Conservation (phyloP, 2,888 invertebrate species). For the Ephialtes manifestator region DNA sequence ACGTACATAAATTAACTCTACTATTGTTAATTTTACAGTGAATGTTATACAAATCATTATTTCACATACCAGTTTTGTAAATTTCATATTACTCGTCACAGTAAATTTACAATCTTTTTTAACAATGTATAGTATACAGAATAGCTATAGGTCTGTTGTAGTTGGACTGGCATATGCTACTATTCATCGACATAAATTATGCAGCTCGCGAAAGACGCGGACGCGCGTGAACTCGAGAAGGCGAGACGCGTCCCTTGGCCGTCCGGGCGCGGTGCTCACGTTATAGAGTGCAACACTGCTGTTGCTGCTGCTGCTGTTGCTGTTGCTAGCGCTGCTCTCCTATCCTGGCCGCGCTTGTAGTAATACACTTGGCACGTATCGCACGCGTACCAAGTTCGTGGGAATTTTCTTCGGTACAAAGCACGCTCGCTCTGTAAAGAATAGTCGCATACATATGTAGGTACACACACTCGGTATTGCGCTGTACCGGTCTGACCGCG, state of each 20-base stretch:
- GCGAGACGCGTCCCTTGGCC: constrained; percentile 38
- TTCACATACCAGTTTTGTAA: too few species aligned
- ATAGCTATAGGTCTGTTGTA: background rate
- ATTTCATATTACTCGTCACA: too few species aligned
- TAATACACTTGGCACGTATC: constrained; percentile 71
- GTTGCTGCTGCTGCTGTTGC: background rate
- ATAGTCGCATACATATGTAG: constrained; percentile 41
- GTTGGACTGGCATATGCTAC: constrained; percentile 24
- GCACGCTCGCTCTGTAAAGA: constrained; percentile 44
- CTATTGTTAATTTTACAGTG: too few species aligned
- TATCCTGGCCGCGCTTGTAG: constrained; percentile 54
- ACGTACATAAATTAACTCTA: too few species aligned
- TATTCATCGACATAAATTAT: constrained; percentile 79
- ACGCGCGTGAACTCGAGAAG: constrained; percentile 44
- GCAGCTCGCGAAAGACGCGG: constrained; percentile 66
- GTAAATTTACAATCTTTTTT: too few species aligned
- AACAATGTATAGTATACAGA: background rate
- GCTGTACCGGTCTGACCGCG: constrained; percentile 56
- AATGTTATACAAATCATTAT: too few species aligned
- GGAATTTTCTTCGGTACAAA: constrained; percentile 66
- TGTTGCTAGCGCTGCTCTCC: constrained; percentile 21
- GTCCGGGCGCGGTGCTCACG: background rate
- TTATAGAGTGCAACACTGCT: background rate
- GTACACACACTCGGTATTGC: constrained; percentile 18
- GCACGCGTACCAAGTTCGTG: constrained; percentile 71